Evolutionary conservation across 2,888 invertebrate species (phyloP), one percentile per base, ranked within the genome.

Genomic region (Phyllotreta cruciferae): DNA sequence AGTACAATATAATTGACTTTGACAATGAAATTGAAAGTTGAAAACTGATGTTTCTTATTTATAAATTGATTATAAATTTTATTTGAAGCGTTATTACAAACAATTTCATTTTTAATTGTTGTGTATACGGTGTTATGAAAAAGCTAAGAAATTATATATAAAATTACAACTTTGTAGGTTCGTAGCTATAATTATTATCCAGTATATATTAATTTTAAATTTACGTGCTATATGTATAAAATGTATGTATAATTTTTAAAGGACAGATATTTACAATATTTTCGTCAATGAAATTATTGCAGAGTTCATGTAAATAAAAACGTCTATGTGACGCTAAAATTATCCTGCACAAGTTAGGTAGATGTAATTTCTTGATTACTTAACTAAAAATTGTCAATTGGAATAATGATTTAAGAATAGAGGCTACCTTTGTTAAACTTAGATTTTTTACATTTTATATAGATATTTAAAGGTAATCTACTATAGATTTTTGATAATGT

Each of bases 1-100:
- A 38, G 49, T 52, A 34, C 42, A 42, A 49, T 56, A 42, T 60
- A 63, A 60, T 44, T 52, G 60, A 55, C 63, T 60, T 63, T 60
- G 56, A 39, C 47, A 56, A 56, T 56, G 45, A 56, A 56, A 47
- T 39, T 14, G 47, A 56, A 45, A 44, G 45, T 56, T 56, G 34
- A 47, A 24, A 47, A 47, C 5, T 47, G 24, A 6, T 49, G 49
- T 9, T 49, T 11, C 49, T 49, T 35, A 49, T 49, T 11, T 34
- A 49, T 24, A 14, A 49, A 49, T 9, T 14, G 10, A 13, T 49
- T 34, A 35, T 49, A 10, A 11, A 34, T 13, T 47, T 49, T 49
- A 13, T 35, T 35, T 49, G 3, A 9, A 9, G 6, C 36, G 35
- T 49, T 49, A 35, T 35, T 3, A 24, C 24, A 34, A 49, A 44